These are phyloP conservation scores for Platycheirus rosarum DNA, from an alignment of 2,888 invertebrate genomes.

Conservation along the genomic window DNA sequence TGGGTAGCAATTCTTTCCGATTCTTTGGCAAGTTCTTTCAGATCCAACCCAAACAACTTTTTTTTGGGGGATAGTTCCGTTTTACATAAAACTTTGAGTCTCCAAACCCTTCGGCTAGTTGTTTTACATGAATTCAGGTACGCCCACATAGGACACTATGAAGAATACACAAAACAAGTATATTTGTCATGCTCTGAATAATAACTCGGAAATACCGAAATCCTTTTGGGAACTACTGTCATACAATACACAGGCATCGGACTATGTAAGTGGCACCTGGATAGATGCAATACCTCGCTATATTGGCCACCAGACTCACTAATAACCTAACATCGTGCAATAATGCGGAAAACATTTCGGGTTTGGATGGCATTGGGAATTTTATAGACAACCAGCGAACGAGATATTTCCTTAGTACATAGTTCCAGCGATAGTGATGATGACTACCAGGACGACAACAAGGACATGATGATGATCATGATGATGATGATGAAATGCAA, in stretches of 20 bases:
- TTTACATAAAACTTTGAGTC: too few relatives aligned
- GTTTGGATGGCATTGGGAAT: constrained; percentile 74
- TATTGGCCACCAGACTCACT: constrained; percentile 64
- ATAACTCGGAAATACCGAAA: constrained; percentile 57
- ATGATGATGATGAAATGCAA: constrained; percentile 62
- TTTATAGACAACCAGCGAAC: constrained; percentile 49
- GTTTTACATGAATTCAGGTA: too few relatives aligned
- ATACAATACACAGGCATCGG: constrained; percentile 45
- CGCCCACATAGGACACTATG: constrained; percentile 1
- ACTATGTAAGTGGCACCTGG: constrained; percentile 37
- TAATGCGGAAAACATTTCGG: constrained; percentile 75
- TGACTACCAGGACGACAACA: constrained; percentile 24
- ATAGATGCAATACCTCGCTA: constrained; percentile 57
- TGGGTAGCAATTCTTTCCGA: too few relatives aligned
- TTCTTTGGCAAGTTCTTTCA: too few relatives aligned
- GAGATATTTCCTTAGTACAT: constrained; percentile 21
- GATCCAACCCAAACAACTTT: too few relatives aligned
- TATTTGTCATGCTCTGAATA: constrained; percentile 32
- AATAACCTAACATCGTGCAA: constrained; percentile 75
- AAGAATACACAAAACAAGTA: constrained; percentile 15
- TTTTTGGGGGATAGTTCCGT: too few relatives aligned
- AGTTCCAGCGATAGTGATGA: constrained; percentile 9
- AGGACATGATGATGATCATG: constrained; percentile 21
- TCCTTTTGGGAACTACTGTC: constrained; percentile 63
- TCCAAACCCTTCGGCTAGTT: too few relatives aligned